Evolutionary conservation across 1,140 invertebrate species (phyloP).

Genomic region (Cylas formicarius): DNA sequence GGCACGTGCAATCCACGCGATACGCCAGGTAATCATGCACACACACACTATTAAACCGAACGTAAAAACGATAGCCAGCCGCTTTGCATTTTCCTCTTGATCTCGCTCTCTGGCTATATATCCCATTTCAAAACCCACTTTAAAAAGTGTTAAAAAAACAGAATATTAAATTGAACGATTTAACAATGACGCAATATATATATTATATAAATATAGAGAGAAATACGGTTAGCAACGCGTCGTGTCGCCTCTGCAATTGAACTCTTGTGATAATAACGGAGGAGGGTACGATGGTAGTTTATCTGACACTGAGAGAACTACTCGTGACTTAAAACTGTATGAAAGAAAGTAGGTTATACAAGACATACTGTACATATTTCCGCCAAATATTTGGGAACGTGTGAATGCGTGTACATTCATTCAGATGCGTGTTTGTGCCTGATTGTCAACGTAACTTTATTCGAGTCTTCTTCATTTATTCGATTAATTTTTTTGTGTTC

Average conservation of each 20-base stretch:
- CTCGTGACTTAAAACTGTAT: neutral
- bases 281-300: slow-evolving; percentile 37
- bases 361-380: neutral
- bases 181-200: too few relatives aligned
- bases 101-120: slow-evolving; percentile 38
- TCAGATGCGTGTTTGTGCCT: slow-evolving; percentile 2
- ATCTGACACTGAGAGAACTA: slow-evolving; percentile 2
- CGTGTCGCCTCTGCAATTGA: slow-evolving; percentile 25
- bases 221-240: slow-evolving; percentile 5
- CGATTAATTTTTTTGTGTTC: slow-evolving; percentile 7
- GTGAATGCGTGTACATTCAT: neutral
- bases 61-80: slow-evolving; percentile 21
- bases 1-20: slow-evolving; percentile 20
- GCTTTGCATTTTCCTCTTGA: slow-evolving; percentile 35
- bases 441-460: neutral
- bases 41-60: slow-evolving; percentile 35
- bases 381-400: neutral
- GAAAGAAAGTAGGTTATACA: slow-evolving; percentile 1
- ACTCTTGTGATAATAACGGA: slow-evolving; percentile 32
- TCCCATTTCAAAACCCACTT: slow-evolving; percentile 37
- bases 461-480: slow-evolving; percentile 4
- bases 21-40: slow-evolving; percentile 35
- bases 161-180: slow-evolving; percentile 29
- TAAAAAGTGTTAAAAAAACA: too few relatives aligned
- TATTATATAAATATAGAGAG: too few relatives aligned